phyloP scores from a whole-genome alignment of 2,797 vertebrate genomes.

The Acanthurus leucopareius region DNA sequence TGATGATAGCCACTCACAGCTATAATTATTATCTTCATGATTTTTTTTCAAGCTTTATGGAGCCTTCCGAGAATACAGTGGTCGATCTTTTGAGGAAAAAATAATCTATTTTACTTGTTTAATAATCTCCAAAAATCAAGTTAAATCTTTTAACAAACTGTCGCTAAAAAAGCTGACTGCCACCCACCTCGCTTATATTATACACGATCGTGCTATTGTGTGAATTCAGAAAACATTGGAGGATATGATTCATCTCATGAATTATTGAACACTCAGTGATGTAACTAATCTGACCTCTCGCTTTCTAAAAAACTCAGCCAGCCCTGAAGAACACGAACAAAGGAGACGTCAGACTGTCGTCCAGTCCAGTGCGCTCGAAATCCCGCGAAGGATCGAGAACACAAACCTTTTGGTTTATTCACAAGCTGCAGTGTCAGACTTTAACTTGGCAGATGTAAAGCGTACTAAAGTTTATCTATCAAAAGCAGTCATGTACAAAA shows the following conservation, averaged over 20 bases:
- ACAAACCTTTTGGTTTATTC: constrained; percentile 65
- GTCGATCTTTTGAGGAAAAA: no score
- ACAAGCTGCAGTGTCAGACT: constrained; percentile 46
- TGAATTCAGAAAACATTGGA: background rate
- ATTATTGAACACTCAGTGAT: constrained; percentile 31
- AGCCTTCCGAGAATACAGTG: no score
- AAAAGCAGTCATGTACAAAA: constrained; percentile 57
- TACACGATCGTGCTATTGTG: background rate
- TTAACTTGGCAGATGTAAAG: constrained; percentile 44
- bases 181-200: no score
- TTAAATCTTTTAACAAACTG: no score
- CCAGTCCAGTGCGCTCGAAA: constrained; percentile 24
- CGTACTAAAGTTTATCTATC: constrained; percentile 50
- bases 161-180: no score
- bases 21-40: no score
- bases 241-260: constrained; percentile 10
- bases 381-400: constrained; percentile 32
- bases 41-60: no score
- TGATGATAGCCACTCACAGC: no score
- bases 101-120: no score
- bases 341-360: constrained; percentile 17
- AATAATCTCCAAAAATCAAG: no score
- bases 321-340: constrained; percentile 24
- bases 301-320: constrained; percentile 20
- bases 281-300: constrained; percentile 19